Evolutionary conservation across 2,113 vertebrate genomes (phyloP).

Genomic region (Pongo abelii): DNA sequence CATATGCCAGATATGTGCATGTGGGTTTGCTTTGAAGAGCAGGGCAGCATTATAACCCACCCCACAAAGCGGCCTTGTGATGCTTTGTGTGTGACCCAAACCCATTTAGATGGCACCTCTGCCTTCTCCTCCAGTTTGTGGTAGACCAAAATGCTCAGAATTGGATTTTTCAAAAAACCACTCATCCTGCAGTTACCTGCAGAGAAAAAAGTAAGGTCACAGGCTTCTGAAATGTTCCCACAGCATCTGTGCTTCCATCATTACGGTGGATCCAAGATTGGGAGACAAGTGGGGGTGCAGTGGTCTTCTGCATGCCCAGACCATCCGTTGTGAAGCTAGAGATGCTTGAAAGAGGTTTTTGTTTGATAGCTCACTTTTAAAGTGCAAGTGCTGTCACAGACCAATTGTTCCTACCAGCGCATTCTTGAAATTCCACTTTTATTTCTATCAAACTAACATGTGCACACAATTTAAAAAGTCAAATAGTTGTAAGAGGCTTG

Average conservation of each 20-base stretch:
- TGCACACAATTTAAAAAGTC: not conserved
- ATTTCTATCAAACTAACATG: not conserved
- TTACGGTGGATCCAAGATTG: not conserved
- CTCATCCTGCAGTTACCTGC: not conserved
- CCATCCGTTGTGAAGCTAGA: not conserved
- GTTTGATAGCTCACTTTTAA: not conserved
- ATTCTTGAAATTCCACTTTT: slow-evolving; percentile 17
- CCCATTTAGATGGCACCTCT: not conserved
- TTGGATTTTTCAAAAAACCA: slow-evolving; percentile 47
- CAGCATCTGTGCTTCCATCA: not conserved
- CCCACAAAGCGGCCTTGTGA: not conserved
- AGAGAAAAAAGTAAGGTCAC: slow-evolving; percentile 16
- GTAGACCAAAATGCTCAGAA: slow-evolving; percentile 41
- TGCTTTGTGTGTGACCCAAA: not conserved
- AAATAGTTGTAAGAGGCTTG: not conserved
- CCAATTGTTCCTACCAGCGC: not conserved
- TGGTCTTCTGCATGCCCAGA: not conserved
- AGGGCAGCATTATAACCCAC: not conserved
- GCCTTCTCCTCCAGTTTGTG: not conserved
- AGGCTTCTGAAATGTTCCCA: slow-evolving; percentile 10
- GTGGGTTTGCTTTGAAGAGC: slow-evolving; percentile 20
- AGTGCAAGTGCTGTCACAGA: not conserved
- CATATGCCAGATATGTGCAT: not conserved
- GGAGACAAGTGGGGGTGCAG: not conserved
- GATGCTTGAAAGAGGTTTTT: not conserved